phyloP scores from a whole-genome alignment of 2,888 invertebrate genomes.

The Macropis europaea region DNA sequence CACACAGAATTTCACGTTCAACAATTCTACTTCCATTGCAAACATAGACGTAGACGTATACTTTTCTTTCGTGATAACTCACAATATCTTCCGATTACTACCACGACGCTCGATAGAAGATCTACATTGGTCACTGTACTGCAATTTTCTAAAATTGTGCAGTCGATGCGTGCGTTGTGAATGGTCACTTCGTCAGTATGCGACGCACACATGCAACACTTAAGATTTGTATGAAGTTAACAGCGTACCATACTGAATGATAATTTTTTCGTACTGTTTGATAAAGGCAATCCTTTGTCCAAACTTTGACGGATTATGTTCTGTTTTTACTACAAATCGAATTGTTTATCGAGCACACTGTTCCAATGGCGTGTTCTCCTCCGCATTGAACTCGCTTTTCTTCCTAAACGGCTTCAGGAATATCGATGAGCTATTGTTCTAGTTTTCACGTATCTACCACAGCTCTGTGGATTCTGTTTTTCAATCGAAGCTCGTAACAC shows the following conservation, averaged over 20 bases:
- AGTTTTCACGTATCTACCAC: neutral
- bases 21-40: neutral
- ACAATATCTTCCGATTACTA: slow-evolving; percentile 33
- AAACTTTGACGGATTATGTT: too few relatives aligned
- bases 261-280: too few relatives aligned
- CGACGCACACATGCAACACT: neutral
- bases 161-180: slow-evolving; percentile 5
- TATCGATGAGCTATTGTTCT: neutral
- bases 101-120: slow-evolving; percentile 29
- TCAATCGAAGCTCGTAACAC: neutral
- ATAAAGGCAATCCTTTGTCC: too few relatives aligned
- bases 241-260: neutral
- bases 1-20: neutral
- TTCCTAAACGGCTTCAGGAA: neutral
- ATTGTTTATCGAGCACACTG: slow-evolving; percentile 11
- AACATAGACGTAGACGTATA: neutral
- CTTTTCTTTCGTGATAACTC: slow-evolving; percentile 8
- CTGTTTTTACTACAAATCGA: too few relatives aligned
- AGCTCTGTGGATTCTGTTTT: neutral
- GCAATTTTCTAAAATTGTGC: slow-evolving; percentile 32
- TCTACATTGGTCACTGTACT: slow-evolving; percentile 1
- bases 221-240: neutral
- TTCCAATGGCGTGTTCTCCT: neutral
- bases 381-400: neutral
- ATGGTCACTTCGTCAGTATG: neutral